Evolutionary conservation across 2,888 invertebrate species (phyloP).

Genomic region (Neoscelio sp.): DNA sequence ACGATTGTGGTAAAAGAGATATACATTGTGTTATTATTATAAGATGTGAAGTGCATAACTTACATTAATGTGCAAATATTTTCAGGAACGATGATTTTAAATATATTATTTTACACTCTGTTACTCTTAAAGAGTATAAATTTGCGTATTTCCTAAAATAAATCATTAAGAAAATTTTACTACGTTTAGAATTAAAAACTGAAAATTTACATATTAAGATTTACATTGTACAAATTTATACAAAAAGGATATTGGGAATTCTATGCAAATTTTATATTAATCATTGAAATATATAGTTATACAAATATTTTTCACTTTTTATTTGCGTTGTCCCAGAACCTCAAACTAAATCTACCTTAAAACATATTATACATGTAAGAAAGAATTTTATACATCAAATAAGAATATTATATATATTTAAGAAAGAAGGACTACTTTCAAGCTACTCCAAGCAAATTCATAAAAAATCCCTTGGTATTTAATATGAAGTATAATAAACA

Average conservation of each 20-base stretch:
- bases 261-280: constrained; percentile 50
- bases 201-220: constrained; percentile 32
- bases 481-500: too few species aligned
- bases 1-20: too few species aligned
- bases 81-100: constrained; percentile 28
- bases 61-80: constrained; percentile 35
- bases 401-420: too few species aligned
- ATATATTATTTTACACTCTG: constrained; percentile 27
- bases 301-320: too few species aligned
- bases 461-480: too few species aligned
- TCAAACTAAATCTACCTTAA: too few species aligned
- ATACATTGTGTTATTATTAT: constrained; percentile 41
- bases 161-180: constrained; percentile 36
- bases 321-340: too few species aligned
- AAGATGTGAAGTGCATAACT: constrained; percentile 15
- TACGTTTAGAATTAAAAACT: constrained; percentile 13
- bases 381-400: too few species aligned
- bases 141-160: not conserved
- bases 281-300: constrained; percentile 33
- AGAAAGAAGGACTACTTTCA: too few species aligned
- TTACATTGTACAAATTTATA: constrained; percentile 45
- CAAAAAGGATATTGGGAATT: constrained; percentile 43
- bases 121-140: constrained; percentile 25
- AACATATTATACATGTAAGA: too few species aligned
- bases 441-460: too few species aligned